phyloP scores from a whole-genome alignment of 2,888 invertebrate genomes.

The Megastigmus dorsalis region DNA sequence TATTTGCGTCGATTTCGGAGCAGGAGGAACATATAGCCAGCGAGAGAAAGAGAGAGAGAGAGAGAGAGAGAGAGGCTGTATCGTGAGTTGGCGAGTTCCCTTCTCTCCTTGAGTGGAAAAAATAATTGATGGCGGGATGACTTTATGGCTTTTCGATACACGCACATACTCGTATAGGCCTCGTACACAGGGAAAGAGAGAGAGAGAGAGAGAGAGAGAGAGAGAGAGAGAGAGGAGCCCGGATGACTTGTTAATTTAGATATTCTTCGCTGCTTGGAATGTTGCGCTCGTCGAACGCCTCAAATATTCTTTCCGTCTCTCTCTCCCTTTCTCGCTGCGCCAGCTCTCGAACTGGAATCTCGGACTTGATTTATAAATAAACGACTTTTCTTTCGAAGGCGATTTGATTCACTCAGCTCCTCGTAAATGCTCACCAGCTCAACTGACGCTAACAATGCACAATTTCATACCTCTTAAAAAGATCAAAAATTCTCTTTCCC shows the following conservation, averaged over 20 bases:
- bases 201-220: background rate
- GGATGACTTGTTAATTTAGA: conserved; percentile 54
- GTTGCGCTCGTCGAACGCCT: conserved; percentile 24
- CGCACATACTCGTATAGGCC: background rate
- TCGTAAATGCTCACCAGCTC: background rate
- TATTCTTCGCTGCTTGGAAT: conserved; percentile 48
- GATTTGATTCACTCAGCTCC: background rate
- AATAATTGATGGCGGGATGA: conserved; percentile 52
- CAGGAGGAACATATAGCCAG: too few relatives aligned
- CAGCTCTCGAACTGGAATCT: conserved; percentile 14
- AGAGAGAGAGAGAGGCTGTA: background rate
- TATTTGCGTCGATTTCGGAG: conserved; percentile 14
- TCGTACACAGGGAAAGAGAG: background rate
- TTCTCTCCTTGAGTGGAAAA: conserved; percentile 45
- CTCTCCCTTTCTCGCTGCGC: background rate
- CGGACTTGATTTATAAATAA: conserved; percentile 14
- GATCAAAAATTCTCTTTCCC: too few relatives aligned
- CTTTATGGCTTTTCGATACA: conserved; percentile 53
- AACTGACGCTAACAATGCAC: background rate
- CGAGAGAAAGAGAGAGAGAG: conserved; percentile 8
- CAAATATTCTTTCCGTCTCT: conserved; percentile 31
- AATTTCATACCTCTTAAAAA: background rate
- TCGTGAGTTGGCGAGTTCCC: conserved; percentile 43
- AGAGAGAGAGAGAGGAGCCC: conserved; percentile 15
- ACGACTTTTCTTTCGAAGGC: background rate